Evolutionary conservation across 2,888 invertebrate species (phyloP), one percentile per base, ranked within the genome.

Genomic region (Temnothorax rugatulus): DNA sequence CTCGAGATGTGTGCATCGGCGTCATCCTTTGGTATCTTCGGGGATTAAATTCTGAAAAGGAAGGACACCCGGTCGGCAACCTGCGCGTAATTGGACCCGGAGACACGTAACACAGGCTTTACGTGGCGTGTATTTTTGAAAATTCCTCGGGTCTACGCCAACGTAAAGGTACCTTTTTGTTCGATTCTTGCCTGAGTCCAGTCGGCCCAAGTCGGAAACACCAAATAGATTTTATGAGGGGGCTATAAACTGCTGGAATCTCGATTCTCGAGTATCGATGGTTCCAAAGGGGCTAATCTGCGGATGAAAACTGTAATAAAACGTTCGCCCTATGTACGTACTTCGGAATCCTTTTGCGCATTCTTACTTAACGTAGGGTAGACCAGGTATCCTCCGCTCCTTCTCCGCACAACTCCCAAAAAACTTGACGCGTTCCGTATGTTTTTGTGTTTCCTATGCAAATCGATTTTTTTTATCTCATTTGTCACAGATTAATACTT

Each of bases 241-340:
- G 91, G 93, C 91, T 90, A 92, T 94, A 94, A 94, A 94, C 88
- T 87, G 88, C 86, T 91, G 84, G 91, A 92, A 93, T 93, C 73
- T 73, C 73, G 73, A 66, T 76, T 64, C 75, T 76, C 92, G 91
- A 90, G 91, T 92, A 93, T 93, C 93, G 93, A 93, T 91, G 92
- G 90, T 92, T 93, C 93, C 92, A 93, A 93, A 93, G 93, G 93
- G 94, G 91, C 93, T 94, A 94, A 94, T 94, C 93, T 93, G 90
- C 91, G 91, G 92, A 92, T 93, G 93, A 93, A 93, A 93, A 93
- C 91, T 92, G 91, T 92, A 93, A 93, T 93, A 94, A 94, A 94
- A 93, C 92, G 90, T 89, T 88, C 84, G 75, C 25, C 71, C 86
- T 59, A 73, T 69, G 66, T 73, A 85, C 84, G 84, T 86, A 90